Evolutionary conservation across 2,888 invertebrate genomes (phyloP), one percentile per base, ranked within the genome.

Genomic region (Parasteatoda lunata): DNA sequence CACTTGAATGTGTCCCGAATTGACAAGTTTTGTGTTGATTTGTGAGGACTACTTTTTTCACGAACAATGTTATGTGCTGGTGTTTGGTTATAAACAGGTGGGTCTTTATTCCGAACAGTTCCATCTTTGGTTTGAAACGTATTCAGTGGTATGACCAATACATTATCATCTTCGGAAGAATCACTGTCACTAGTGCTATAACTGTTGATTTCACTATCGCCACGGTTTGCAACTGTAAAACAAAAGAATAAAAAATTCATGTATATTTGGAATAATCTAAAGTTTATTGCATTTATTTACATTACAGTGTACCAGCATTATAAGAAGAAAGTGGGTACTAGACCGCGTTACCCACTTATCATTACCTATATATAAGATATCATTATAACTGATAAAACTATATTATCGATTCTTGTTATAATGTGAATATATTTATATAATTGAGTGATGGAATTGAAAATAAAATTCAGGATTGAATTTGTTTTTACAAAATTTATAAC

Each of bases 31-130:
- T 51, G 51, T 51, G 51, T 49, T 5, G 9, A 49, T 51, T 72
- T 72, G 49, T 9, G 71, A 5, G 71, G n/a, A n/a, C 71, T 15
- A 71, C 51, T 71, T 4, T 8, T 71, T 71, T 71, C 13, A 71
- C 13, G 13, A 71, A 48, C 51, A 49, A 71, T 71, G 49, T 71
- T 51, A 71, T 71, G 49, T 49, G 48, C 49, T 71, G 15, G 71
- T 71, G 71, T 48, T 71, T 49, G 51, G 2, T 6, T 70, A 70
- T 70, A 70, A 70, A 48, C 48, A 48, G 70, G 70, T 70, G 70
- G 70, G 48, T 70, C 9, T 70, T 48, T 70, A 70, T 70, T 70
- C 70, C 48, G 48, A 70, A 70, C 70, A 48, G 45, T 71, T 48
- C 49, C 71, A 71, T 71, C 49, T 71, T 71, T 71, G 4, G 71